These are phyloP conservation scores for Brotula barbata DNA, from an alignment of 2,797 vertebrate species.

Conservation along the genomic window DNA sequence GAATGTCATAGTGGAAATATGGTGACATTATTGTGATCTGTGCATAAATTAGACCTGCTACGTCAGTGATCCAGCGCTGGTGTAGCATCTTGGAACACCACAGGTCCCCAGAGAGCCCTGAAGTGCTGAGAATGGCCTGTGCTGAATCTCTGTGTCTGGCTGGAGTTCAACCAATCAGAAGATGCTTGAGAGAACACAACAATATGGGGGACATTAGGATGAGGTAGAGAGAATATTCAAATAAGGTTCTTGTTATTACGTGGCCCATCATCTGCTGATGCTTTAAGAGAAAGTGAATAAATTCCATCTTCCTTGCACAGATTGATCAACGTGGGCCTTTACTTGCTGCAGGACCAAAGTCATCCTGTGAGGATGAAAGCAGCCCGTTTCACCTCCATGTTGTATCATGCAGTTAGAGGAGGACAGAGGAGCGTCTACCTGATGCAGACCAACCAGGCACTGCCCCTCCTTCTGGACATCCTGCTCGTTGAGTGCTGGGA, in stretches of 20 bases:
- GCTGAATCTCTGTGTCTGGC: slow-evolving; percentile 76
- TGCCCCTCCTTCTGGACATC: slow-evolving; percentile 79
- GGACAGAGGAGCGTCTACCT: slow-evolving; percentile 47
- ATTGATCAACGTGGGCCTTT: slow-evolving; percentile 77
- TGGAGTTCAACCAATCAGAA: slow-evolving; percentile 65
- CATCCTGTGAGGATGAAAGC: slow-evolving; percentile 79
- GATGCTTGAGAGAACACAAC: slow-evolving; percentile 16
- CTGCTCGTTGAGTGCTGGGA: slow-evolving; percentile 77
- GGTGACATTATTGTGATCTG: slow-evolving; percentile 27
- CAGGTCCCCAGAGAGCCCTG: slow-evolving; percentile 61
- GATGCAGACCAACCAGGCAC: slow-evolving; percentile 80
- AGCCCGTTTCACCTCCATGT: slow-evolving; percentile 76
- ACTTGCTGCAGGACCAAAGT: slow-evolving; percentile 88
- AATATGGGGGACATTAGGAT: slow-evolving; percentile 47
- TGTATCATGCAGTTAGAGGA: slow-evolving; percentile 35
- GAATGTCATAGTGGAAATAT: background rate
- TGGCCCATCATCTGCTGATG: background rate
- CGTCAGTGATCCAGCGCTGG: slow-evolving; percentile 72
- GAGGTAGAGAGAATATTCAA: slow-evolving; percentile 68
- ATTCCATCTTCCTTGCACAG: slow-evolving; percentile 60
- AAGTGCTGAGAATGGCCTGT: slow-evolving; percentile 81
- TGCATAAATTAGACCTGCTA: slow-evolving; percentile 50
- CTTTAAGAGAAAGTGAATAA: slow-evolving; percentile 1
- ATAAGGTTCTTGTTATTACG: background rate
- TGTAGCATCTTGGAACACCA: slow-evolving; percentile 74